These are phyloP conservation scores for Harmothoe impar DNA, from an alignment of 2,888 invertebrate genomes.

Conservation along the genomic window DNA sequence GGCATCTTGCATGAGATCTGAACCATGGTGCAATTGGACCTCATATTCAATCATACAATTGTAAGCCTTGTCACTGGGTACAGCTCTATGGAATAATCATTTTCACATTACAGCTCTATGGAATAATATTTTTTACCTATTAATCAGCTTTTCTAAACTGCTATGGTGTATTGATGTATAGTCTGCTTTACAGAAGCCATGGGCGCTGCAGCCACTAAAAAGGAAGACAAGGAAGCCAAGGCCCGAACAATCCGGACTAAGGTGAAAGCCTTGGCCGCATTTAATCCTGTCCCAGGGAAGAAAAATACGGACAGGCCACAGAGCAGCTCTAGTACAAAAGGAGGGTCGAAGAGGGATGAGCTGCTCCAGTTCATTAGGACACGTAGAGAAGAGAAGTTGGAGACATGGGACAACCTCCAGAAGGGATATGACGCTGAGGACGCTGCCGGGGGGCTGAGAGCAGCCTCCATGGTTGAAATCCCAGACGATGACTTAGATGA, in stretches of 20 bases:
- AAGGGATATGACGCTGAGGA: not conserved
- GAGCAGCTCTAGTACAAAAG: not conserved
- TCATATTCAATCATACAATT: too few relatives aligned
- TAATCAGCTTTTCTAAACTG: too few relatives aligned
- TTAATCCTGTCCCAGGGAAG: not conserved
- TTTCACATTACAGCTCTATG: too few relatives aligned
- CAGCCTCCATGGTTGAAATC: not conserved
- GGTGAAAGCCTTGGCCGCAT: constrained; percentile 23
- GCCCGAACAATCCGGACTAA: constrained; percentile 9
- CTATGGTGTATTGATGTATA: too few relatives aligned
- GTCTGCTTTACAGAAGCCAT: not conserved
- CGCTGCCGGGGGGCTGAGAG: not conserved
- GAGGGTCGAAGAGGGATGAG: not conserved
- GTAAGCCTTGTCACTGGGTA: too few relatives aligned
- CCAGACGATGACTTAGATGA: too few relatives aligned
- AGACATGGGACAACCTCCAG: not conserved
- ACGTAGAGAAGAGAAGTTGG: constrained; percentile 7
- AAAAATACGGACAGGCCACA: not conserved
- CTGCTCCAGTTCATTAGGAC: constrained; percentile 13
- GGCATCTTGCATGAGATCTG: too few relatives aligned
- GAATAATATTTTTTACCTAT: too few relatives aligned
- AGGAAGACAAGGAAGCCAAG: constrained; percentile 33
- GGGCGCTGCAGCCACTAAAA: constrained; percentile 35
- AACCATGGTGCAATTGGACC: too few relatives aligned
- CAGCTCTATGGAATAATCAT: too few relatives aligned